Evolutionary conservation across 37 sponge, comb jelly and placozoan species (phyloP).

Genomic region (Bolinopsis microptera): DNA sequence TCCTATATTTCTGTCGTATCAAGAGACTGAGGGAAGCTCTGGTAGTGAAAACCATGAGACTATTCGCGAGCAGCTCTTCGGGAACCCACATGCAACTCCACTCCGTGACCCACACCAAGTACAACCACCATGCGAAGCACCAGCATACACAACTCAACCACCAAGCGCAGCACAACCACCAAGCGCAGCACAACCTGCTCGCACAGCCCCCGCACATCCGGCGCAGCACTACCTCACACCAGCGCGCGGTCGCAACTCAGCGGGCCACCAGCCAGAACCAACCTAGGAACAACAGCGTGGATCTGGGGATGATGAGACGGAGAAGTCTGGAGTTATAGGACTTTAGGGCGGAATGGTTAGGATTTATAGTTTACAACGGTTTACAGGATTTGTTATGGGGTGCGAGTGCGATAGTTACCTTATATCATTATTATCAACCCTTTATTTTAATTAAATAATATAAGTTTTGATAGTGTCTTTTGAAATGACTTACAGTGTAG

Average conservation of each 20-base stretch:
- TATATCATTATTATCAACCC: too few relatives aligned
- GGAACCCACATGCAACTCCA: background rate
- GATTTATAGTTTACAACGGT: too few relatives aligned
- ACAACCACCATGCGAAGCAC: too few relatives aligned
- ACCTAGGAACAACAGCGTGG: background rate
- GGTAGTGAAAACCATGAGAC: background rate
- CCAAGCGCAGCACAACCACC: too few relatives aligned
- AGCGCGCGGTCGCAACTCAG: background rate
- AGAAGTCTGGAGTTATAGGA: background rate
- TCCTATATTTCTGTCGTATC: conserved; percentile 43
- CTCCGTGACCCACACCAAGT: background rate
- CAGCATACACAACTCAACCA: too few relatives aligned
- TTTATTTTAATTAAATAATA: too few relatives aligned
- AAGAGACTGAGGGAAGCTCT: conserved; percentile 32
- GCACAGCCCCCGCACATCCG: background rate
- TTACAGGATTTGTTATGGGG: too few relatives aligned
- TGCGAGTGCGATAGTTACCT: too few relatives aligned
- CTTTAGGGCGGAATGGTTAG: too few relatives aligned
- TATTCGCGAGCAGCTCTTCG: conserved; percentile 3
- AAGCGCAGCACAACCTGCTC: too few relatives aligned
- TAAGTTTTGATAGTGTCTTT: too few relatives aligned
- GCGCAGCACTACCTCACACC: background rate
- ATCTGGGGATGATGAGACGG: background rate
- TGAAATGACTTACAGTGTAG: too few relatives aligned
- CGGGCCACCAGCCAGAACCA: background rate